Evolutionary conservation across 2,113 vertebrate genomes (phyloP).

Genomic region (Connochaetes taurinus): DNA sequence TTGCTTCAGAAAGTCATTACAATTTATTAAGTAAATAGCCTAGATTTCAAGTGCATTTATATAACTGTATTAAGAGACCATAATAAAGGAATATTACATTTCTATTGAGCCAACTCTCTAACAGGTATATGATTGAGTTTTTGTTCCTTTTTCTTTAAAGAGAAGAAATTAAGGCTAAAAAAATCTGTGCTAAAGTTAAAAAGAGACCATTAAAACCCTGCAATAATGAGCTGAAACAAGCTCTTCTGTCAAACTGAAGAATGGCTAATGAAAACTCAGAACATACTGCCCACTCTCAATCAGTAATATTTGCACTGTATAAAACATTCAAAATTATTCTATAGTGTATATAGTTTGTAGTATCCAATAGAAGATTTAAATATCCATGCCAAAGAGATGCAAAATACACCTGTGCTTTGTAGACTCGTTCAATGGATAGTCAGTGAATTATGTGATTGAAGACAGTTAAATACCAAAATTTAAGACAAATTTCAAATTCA

Average conservation of each 20-base stretch:
- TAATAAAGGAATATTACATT: conserved; percentile 5
- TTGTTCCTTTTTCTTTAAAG: neutral
- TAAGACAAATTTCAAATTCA: neutral
- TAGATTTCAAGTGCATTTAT: conserved; percentile 40
- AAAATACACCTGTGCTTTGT: neutral
- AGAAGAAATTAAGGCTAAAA: conserved; percentile 44
- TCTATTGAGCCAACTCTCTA: neutral
- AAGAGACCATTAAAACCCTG: conserved; percentile 44
- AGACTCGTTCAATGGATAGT: neutral
- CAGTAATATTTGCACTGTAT: conserved; percentile 20
- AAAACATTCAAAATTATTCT: neutral
- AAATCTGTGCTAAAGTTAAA: conserved; percentile 7
- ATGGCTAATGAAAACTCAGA: conserved; percentile 18
- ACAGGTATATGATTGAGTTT: neutral
- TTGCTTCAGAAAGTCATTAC: conserved; percentile 37
- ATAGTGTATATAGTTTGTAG: neutral
- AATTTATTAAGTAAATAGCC: conserved; percentile 42
- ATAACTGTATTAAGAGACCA: conserved; percentile 24
- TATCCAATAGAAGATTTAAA: neutral
- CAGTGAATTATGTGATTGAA: neutral
- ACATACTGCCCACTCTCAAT: neutral
- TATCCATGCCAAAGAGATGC: neutral
- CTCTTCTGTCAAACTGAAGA: conserved; percentile 13
- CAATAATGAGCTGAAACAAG: conserved; percentile 32
- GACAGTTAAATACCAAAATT: neutral